These are phyloP conservation scores for Furnarius figulus DNA, from an alignment of 2,113 vertebrate species.

Conservation along the genomic window DNA sequence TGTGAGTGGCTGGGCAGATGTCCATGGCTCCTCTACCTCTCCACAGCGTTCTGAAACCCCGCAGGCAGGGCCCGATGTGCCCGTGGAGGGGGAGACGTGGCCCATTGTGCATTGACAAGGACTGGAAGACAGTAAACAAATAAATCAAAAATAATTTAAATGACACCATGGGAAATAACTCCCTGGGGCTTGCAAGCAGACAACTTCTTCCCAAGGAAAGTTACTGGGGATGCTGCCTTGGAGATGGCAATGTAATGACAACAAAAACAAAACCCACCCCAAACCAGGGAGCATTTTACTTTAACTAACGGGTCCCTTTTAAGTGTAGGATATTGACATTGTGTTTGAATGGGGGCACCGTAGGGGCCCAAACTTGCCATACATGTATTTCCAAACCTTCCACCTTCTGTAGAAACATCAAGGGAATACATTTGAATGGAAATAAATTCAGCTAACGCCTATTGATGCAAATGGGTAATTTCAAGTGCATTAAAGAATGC, in stretches of 20 bases:
- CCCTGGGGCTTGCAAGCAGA: not conserved
- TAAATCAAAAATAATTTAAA: slow-evolving; percentile 57
- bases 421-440: slow-evolving; percentile 61
- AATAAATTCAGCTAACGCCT: slow-evolving; percentile 51
- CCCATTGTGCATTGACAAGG: slow-evolving; percentile 29
- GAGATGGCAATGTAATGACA: slow-evolving; percentile 21
- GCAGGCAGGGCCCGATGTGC: not conserved
- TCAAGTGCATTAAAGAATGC: slow-evolving; percentile 54
- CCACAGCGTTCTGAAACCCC: rapidly evolving
- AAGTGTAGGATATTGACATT: slow-evolving; percentile 61
- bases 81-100: not conserved
- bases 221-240: slow-evolving; percentile 20
- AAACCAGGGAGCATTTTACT: slow-evolving; percentile 2
- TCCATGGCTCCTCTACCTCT: rapidly evolving
- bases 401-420: slow-evolving; percentile 62
- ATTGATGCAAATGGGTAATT: slow-evolving; percentile 62
- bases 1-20: not conserved
- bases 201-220: slow-evolving; percentile 48
- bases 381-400: slow-evolving; percentile 53
- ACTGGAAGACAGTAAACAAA: slow-evolving; percentile 53
- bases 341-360: slow-evolving; percentile 24
- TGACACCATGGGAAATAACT: slow-evolving; percentile 46
- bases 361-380: slow-evolving; percentile 48
- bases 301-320: slow-evolving; percentile 39
- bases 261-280: slow-evolving; percentile 27